phyloP scores from a whole-genome alignment of 2,113 vertebrate genomes.

The western clawed frog (Xenopus tropicalis) region UCB_Xtro_10.0 CM004443.2:118712001-118712500 shows the following conservation, averaged over 20 bases:
- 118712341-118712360: background rate
- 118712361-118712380: conserved; percentile 7
- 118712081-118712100: conserved; percentile 37
- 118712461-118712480: background rate
- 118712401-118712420: conserved; percentile 7
- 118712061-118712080: conserved; percentile 26
- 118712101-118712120: conserved; percentile 37
- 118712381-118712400: background rate
- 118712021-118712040: background rate
- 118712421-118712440: background rate
- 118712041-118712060: background rate
- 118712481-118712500: background rate
- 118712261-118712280: too few species aligned
- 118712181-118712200: conserved; percentile 14
- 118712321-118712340: background rate
- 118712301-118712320: too few species aligned
- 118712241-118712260: conserved; percentile 7
- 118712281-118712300: too few species aligned
- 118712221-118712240: conserved; percentile 14
- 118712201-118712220: conserved; percentile 28
- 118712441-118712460: conserved; percentile 10
- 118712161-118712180: conserved; percentile 12
- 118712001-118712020: too few species aligned
- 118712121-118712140: conserved; percentile 41
- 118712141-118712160: conserved; percentile 20